phyloP scores from a whole-genome alignment of 2,113 vertebrate species.

The Syrrhaptes paradoxus region DNA sequence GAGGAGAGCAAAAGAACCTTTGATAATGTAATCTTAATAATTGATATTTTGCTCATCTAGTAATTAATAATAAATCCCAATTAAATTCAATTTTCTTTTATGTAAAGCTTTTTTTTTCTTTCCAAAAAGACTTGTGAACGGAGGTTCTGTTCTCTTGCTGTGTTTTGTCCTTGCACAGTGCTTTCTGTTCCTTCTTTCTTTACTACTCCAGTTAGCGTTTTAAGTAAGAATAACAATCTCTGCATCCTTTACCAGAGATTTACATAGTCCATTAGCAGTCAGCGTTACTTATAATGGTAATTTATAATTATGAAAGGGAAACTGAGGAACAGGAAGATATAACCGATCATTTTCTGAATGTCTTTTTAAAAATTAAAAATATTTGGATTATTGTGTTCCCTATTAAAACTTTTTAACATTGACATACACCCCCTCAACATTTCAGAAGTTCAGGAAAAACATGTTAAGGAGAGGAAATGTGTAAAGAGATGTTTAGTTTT shows the following conservation, averaged over 20 bases:
- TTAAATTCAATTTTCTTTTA: constrained; percentile 20
- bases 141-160: background rate
- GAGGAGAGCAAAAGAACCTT: constrained; percentile 1
- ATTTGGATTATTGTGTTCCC: background rate
- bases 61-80: constrained; percentile 24
- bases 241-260: background rate
- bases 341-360: background rate
- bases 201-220: background rate
- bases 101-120: background rate
- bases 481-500: background rate
- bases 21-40: constrained; percentile 42
- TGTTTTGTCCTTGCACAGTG: background rate
- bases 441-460: background rate
- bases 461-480: background rate
- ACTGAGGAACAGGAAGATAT: background rate
- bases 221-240: constrained; percentile 1
- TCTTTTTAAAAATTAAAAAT: background rate
- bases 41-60: constrained; percentile 34
- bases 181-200: background rate
- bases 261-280: background rate
- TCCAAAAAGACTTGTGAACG: background rate
- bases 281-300: background rate
- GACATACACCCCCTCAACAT: fast-evolving
- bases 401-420: background rate
- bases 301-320: background rate